Evolutionary conservation across 2,797 vertebrate species (phyloP), one percentile per base, ranked within the genome.

Genomic region (Diplodus puntazzo): DNA sequence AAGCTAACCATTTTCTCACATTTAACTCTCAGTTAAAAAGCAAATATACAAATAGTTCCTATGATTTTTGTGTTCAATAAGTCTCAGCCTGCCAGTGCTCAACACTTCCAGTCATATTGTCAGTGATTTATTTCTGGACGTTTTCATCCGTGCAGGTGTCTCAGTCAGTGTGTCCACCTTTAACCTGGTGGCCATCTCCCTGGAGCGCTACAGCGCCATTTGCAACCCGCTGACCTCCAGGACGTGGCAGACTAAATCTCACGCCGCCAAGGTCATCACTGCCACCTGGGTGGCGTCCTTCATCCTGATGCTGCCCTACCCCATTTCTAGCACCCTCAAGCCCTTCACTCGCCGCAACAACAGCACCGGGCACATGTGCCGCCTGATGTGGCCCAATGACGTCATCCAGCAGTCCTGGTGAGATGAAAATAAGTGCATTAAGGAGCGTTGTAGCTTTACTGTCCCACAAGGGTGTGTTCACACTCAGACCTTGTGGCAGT

Each of bases 171-270:
- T 99, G 1, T 99, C 98, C 52, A 99, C 98, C 0, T 99, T 99
- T 91, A 99, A 96, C 92, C 94, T 99, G 87, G 97, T 99, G 54
- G 98, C 98, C 87, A 99, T 99, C 77, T 99, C 98, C 58, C 91
- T 99, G 92, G 98, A 99, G 94, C 96, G 98, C 72, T 99, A 99
- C 73, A 97, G 98, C 9, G 98, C 98, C 61, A 99, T 99, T 49
- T 99, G 98, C 94, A 98, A 98, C 91, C 98, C 98, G 0, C 86
- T 99, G 54, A 96, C 96, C 75, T 99, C 98, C 54, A 94, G 97
- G n/a, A 92, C 96, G 42, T 99, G 98, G 98, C 98, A 99, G 94
- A 99, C 98, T 5, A 99, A 98, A 83, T 98, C 98, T 1, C 98
- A 99, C 0, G 98, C 98, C 1, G 83, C 96, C 88, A 98, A 96